phyloP scores from a whole-genome alignment of 2,113 vertebrate genomes.

The Myotis lucifugus region DNA sequence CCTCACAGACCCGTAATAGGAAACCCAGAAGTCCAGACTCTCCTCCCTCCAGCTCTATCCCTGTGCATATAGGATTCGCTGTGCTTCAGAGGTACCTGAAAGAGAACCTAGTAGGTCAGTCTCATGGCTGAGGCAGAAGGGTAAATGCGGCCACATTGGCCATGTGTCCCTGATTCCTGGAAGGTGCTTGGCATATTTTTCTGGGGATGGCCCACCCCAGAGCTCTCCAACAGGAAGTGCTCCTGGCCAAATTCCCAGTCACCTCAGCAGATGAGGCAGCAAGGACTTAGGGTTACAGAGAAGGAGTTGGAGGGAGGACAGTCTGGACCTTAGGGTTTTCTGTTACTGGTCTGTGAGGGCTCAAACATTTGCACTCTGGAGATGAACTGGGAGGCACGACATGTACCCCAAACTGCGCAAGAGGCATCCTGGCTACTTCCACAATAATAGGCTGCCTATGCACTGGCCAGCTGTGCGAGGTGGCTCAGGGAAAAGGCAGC shows the following conservation, averaged over 20 bases:
- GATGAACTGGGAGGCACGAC: not conserved
- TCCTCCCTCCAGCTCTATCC: not conserved
- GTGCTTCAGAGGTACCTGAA: not conserved
- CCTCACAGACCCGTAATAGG: not conserved
- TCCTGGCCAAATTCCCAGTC: not conserved
- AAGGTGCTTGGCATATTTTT: slow-evolving; percentile 14
- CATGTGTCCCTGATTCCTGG: not conserved
- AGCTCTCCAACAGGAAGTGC: slow-evolving; percentile 9
- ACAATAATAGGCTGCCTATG: not conserved
- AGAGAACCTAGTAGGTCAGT: not conserved
- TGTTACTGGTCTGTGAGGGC: not conserved
- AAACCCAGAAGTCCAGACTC: not conserved
- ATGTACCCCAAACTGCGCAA: not conserved
- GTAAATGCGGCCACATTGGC: not conserved
- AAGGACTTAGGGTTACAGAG: not conserved
- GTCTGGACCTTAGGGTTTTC: not conserved
- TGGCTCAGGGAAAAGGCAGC: not conserved
- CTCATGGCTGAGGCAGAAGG: not conserved
- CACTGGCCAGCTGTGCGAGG: no score
- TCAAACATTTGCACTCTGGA: not conserved
- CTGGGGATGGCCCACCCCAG: not conserved
- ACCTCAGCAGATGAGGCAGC: not conserved
- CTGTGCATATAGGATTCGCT: not conserved
- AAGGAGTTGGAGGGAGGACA: not conserved
- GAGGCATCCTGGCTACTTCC: not conserved